Evolutionary conservation across 2,113 vertebrate genomes (phyloP).

Genomic region (Scomber scombrus): DNA sequence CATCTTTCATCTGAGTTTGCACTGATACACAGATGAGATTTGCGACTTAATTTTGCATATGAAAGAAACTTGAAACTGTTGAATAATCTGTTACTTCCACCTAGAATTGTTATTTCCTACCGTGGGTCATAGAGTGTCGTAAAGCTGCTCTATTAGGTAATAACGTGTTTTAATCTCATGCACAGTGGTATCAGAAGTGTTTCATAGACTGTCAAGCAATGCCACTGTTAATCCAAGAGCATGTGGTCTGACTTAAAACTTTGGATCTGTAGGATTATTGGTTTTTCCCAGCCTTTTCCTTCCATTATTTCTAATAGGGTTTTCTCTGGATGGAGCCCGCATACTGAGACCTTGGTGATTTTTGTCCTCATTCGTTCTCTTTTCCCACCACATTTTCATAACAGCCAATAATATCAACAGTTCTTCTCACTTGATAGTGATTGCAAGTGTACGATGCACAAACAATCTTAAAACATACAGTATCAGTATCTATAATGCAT

Average conservation of each 20-base stretch:
- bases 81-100: neutral
- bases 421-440: neutral
- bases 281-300: constrained; percentile 37
- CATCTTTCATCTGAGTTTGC: neutral
- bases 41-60: neutral
- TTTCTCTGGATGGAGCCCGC: constrained; percentile 1
- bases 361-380: neutral
- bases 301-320: constrained; percentile 19
- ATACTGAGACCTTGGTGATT: neutral
- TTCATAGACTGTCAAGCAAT: constrained; percentile 35
- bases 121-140: neutral
- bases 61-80: neutral
- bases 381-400: neutral
- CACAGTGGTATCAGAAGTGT: constrained; percentile 41
- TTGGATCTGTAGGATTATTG: constrained; percentile 70
- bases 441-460: neutral
- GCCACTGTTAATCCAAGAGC: constrained; percentile 78
- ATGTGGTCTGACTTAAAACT: constrained; percentile 77
- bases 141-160: constrained; percentile 7
- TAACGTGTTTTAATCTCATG: constrained; percentile 47
- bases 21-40: neutral
- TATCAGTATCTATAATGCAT: neutral
- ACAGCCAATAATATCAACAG: neutral
- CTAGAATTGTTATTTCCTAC: neutral
- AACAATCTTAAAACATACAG: neutral